Percentiles rank a stretch among this genome's conserved stretches.
Evolutionary conservation across 2,797 vertebrate genomes (phyloP).

Genomic region (Dicrostonyx torquatus): DNA sequence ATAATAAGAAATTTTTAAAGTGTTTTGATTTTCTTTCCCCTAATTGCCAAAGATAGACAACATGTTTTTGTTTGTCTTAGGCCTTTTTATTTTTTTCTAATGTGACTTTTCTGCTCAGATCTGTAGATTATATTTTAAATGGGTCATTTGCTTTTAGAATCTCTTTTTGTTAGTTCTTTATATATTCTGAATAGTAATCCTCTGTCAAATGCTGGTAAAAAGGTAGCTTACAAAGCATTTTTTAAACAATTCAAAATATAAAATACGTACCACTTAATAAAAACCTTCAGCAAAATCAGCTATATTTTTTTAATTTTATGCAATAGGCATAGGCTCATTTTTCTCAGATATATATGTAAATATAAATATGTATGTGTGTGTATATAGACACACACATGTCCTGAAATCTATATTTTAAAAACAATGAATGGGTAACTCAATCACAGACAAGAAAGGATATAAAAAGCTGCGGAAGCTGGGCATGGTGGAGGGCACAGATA

Average conservation of each 20-base stretch:
- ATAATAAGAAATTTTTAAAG: background rate
- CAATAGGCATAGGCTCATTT: background rate
- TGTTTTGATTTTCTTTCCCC: background rate
- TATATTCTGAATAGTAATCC: background rate
- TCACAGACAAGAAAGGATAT: constrained; percentile 8
- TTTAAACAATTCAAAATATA: constrained; percentile 11
- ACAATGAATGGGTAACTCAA: background rate
- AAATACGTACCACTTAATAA: constrained; percentile 22
- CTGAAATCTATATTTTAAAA: background rate
- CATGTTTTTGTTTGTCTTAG: background rate
- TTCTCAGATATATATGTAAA: background rate
- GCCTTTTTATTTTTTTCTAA: background rate
- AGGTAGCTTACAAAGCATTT: background rate
- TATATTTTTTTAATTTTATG: background rate
- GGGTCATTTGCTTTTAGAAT: background rate
- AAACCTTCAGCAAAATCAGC: background rate
- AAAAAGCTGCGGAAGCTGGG: background rate
- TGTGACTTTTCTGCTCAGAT: too few species aligned
- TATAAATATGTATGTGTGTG: too few species aligned
- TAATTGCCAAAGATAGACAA: background rate
- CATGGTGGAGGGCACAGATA: too few species aligned
- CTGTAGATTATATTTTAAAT: background rate
- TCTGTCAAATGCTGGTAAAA: background rate
- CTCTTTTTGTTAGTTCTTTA: background rate
- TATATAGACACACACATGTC: too few species aligned